These are phyloP conservation scores for Penaeus vannamei DNA, from an alignment of 1,140 invertebrate genomes.

Conservation along the genomic window DNA sequence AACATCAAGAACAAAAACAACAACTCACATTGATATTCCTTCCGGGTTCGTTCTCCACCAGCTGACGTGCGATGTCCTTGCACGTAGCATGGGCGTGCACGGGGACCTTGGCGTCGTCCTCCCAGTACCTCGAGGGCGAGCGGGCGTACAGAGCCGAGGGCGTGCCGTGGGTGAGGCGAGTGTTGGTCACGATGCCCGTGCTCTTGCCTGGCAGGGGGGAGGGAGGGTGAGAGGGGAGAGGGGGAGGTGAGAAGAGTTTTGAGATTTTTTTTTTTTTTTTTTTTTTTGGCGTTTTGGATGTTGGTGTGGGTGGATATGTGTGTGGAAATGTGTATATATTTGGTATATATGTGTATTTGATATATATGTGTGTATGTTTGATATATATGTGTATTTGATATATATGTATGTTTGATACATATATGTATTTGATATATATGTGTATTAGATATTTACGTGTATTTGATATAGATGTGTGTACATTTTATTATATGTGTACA, in stretches of 20 bases:
- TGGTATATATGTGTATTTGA: conserved; percentile 8
- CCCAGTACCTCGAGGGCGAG: conserved; percentile 81
- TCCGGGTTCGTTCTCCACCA: conserved; percentile 82
- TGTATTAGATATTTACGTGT: conserved; percentile 11
- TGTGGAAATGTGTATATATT: neutral
- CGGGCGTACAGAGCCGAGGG: conserved; percentile 89
- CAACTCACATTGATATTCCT: conserved; percentile 79
- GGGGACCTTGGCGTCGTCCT: conserved; percentile 75
- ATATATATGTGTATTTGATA: neutral
- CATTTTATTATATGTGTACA: neutral
- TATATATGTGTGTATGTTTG: conserved; percentile 3
- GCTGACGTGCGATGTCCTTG: conserved; percentile 84
- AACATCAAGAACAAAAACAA: neutral
- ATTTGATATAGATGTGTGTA: neutral
- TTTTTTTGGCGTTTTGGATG: neutral
- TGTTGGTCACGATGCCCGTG: conserved; percentile 90
- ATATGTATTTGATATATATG: conserved; percentile 13
- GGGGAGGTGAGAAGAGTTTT: neutral
- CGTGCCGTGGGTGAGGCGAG: conserved; percentile 91
- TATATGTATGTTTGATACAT: conserved; percentile 18
- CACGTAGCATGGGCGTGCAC: conserved; percentile 70
- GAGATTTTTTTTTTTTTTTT: neutral
- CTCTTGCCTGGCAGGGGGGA: conserved; percentile 40
- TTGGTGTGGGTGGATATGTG: neutral
- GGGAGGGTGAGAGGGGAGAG: neutral